A percentile compares a stretch with the other conserved stretches of the same genome.
These are phyloP conservation scores for Ammospiza caudacuta DNA, from an alignment of 2,113 vertebrate genomes.

Conservation along the genomic window DNA sequence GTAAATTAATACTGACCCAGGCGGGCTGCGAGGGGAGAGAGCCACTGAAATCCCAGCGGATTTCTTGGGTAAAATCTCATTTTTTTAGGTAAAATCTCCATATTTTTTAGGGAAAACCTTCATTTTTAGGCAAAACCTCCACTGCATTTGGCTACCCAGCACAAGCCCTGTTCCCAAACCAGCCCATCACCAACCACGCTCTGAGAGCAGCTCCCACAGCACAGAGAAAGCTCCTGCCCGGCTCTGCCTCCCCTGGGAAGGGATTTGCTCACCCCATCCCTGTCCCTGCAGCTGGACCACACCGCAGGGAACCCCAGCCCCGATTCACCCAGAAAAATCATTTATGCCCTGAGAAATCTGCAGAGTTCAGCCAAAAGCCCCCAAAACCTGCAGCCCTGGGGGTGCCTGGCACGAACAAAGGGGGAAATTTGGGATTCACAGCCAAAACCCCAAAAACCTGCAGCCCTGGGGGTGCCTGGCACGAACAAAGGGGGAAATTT, in stretches of 20 bases:
- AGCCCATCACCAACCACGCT: rapidly evolving
- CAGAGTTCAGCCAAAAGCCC: not conserved
- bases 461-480: too few species aligned
- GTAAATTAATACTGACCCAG: not conserved
- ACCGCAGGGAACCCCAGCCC: not conserved
- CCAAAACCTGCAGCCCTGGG: rapidly evolving
- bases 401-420: not conserved
- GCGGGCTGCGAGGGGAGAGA: not conserved
- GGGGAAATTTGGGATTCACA: not conserved
- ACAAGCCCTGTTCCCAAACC: too few species aligned
- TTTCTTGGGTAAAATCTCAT: not conserved
- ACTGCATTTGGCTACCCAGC: rapidly evolving
- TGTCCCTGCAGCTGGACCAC: not conserved
- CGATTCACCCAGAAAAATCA: rapidly evolving
- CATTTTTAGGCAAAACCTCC: not conserved
- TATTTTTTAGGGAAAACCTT: not conserved
- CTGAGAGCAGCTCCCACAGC: rapidly evolving
- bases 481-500: too few species aligned
- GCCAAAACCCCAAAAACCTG: not conserved
- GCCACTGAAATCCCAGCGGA: rapidly evolving
- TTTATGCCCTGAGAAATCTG: not conserved
- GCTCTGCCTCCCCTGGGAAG: not conserved
- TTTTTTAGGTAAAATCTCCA: not conserved
- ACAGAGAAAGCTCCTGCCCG: not conserved
- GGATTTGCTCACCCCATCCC: not conserved